phyloP scores from a whole-genome alignment of 2,797 vertebrate genomes.

The Rhabdophis nuchalis region DNA sequence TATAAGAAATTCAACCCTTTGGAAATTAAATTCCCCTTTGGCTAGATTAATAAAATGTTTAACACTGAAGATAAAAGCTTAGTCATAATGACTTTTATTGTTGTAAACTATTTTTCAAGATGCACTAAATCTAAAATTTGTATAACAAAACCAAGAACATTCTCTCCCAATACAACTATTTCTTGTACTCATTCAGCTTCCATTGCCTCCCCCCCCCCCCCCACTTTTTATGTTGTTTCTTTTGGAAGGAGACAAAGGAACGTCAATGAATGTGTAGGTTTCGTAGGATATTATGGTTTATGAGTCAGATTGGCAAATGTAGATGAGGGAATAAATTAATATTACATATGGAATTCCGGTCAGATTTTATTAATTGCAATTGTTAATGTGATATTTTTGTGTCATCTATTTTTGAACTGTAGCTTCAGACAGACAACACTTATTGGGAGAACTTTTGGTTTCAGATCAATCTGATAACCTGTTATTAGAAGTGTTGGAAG shows the following conservation, averaged over 20 bases:
- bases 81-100: conserved; percentile 3
- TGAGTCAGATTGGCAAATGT: background rate
- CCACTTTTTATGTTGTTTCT: background rate
- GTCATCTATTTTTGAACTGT: background rate
- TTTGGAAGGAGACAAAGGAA: background rate
- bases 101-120: background rate
- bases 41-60: conserved; percentile 22
- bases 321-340: background rate
- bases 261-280: background rate
- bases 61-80: conserved; percentile 8
- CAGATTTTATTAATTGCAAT: background rate
- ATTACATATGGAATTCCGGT: background rate
- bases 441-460: background rate
- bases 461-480: background rate
- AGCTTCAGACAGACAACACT: background rate
- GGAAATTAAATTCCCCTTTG: conserved; percentile 13
- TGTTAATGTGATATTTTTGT: background rate
- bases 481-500: background rate
- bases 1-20: conserved; percentile 6
- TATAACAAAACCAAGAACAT: background rate
- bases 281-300: background rate
- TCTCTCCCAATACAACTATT: background rate
- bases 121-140: background rate
- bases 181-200: background rate
- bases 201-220: accelerated